Evolutionary conservation across 2,797 vertebrate species (phyloP), one percentile per base, ranked within the genome.

Genomic region (Agapornis canus): DNA sequence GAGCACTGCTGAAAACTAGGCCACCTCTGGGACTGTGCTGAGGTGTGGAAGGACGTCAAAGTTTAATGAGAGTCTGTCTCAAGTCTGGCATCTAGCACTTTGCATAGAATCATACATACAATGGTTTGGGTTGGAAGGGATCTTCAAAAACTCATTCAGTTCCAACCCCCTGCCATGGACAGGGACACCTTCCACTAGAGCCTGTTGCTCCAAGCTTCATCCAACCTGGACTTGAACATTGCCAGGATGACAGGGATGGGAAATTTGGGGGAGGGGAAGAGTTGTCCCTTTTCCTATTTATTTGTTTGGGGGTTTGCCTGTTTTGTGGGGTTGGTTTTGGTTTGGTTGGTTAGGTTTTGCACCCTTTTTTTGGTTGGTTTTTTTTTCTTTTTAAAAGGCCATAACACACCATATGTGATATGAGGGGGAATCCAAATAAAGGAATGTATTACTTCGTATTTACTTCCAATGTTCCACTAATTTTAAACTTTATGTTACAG

Each of bases 401-500:
- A 49, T 14, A 51, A 51, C 14, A 18, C n/a, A 52, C 31, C 8
- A 5, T 0, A 21, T 0, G 12, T 25, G 42, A 18, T 35, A 16
- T 3, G 11, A 71, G 4, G 13, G 52, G 40, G 37, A 59, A 56
- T 11, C 27, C 20, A 63, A 47, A 49, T 48, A 42, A 63, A 84
- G 78, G 16, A 57, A 76, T 4, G 2, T 31, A 26, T 23, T 14
- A 3, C 39, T 89, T 82, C 35, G 31, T 31, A 9, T 84, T 82
- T 47, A 31, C 17, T 56, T 83, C 35, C 51, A 56, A 0, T 32
- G 51, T 56, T 77, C 49, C 48, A 85, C 35, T 43, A 75, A 97
- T 51, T 72, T 59, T 63, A 11, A 94, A 77, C 56, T 96, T 78
- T 97, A 66, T 86, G 11, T 96, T 97, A 70, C 97, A 98, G 98